These are phyloP conservation scores for Heterochromis multidens DNA, from an alignment of 2,113 vertebrate species.

Conservation along the genomic window DNA sequence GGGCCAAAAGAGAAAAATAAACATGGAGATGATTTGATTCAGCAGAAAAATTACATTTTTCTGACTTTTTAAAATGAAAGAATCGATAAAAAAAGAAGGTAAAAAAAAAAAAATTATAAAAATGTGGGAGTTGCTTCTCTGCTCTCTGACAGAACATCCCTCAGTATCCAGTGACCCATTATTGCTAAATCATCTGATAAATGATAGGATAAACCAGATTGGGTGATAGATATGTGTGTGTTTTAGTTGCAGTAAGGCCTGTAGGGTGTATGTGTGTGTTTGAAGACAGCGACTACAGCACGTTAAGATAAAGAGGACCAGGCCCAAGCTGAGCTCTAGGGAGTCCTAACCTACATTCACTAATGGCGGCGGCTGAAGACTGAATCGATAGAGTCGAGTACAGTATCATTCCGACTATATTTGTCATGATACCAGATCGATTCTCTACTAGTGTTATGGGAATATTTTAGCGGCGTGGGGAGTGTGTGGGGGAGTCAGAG, in stretches of 20 bases:
- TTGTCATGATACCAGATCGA: conserved; percentile 26
- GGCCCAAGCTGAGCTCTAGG: conserved; percentile 67
- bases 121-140: background rate
- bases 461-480: background rate
- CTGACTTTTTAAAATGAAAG: conserved; percentile 43
- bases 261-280: background rate
- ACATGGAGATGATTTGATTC: conserved; percentile 61
- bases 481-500: conserved; percentile 53
- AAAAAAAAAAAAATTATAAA: background rate
- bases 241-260: background rate
- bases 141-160: background rate
- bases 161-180: background rate
- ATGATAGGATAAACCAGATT: background rate
- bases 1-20: conserved; percentile 25
- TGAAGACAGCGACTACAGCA: background rate
- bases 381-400: conserved; percentile 22
- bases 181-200: background rate
- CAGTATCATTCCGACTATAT: conserved; percentile 12
- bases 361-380: conserved; percentile 28
- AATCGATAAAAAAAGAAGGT: background rate
- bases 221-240: conserved; percentile 1
- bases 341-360: conserved; percentile 48
- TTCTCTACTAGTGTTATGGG: background rate
- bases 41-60: conserved; percentile 55
- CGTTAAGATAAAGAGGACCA: conserved; percentile 34